Percentiles rank a stretch among this genome's conserved stretches.
Evolutionary conservation across 2,888 invertebrate species (phyloP).

Genomic region (Microchrysa polita): DNA sequence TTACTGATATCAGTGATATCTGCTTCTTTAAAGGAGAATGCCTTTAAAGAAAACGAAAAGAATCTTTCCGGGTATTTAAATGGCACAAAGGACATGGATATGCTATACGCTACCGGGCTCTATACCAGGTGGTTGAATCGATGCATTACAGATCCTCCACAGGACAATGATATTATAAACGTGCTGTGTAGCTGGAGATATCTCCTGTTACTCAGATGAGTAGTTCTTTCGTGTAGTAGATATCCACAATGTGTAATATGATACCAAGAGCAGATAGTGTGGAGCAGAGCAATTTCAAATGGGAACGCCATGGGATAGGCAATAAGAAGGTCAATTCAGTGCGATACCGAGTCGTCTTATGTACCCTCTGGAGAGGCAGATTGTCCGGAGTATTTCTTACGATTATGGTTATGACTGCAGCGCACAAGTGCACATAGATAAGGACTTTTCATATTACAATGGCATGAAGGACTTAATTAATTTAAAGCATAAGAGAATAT

Average conservation of each 20-base stretch:
- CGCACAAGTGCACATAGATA: not conserved
- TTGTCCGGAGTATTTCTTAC: not conserved
- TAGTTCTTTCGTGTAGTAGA: not conserved
- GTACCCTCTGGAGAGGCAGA: not conserved
- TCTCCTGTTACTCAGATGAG: not conserved
- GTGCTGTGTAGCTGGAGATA: not conserved
- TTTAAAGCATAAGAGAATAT: not conserved
- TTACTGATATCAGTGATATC: too few species aligned
- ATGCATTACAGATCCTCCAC: not conserved
- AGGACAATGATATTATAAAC: not conserved
- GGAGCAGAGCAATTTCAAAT: not conserved
- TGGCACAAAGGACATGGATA: slow-evolving; percentile 6
- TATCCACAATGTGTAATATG: not conserved
- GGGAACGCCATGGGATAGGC: not conserved
- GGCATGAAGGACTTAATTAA: not conserved
- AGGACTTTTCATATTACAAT: not conserved
- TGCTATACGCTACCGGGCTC: too few species aligned
- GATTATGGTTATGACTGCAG: slow-evolving; percentile 9
- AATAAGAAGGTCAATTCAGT: not conserved
- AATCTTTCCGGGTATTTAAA: slow-evolving; percentile 8
- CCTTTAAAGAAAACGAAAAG: not conserved
- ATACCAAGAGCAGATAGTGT: not conserved
- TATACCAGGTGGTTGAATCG: slow-evolving; percentile 13
- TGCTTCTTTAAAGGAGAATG: not conserved
- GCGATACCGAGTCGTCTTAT: not conserved